Percentiles rank a stretch among this genome's conserved stretches.
phyloP scores from a whole-genome alignment of 2,888 invertebrate genomes.

The Frankliniella fusca region DNA sequence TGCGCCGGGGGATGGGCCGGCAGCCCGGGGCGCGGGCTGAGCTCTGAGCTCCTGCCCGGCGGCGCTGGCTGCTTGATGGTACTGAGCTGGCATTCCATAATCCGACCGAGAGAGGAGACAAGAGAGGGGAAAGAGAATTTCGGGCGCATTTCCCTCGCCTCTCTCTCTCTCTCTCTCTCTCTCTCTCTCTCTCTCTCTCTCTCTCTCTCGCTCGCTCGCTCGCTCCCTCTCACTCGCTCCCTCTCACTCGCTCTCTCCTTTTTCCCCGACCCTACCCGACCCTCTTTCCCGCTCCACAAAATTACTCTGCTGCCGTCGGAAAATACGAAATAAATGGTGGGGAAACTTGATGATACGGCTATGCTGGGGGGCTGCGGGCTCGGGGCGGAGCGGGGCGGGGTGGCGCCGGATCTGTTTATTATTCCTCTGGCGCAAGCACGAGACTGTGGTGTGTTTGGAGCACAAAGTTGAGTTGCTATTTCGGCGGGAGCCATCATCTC shows the following conservation, averaged over 20 bases:
- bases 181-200: background rate
- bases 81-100: constrained; percentile 19
- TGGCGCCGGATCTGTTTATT: too few species aligned
- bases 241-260: background rate
- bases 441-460: too few species aligned
- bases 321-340: constrained; percentile 26
- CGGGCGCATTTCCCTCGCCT: background rate
- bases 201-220: background rate
- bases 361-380: background rate
- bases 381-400: background rate
- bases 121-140: background rate
- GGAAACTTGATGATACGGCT: constrained; percentile 19
- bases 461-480: too few species aligned
- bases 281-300: background rate
- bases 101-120: background rate
- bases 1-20: background rate
- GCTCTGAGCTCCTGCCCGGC: background rate
- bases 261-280: background rate
- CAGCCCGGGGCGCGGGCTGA: background rate
- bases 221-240: background rate
- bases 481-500: too few species aligned
- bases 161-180: background rate
- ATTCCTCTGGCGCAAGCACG: too few species aligned
- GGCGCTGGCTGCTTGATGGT: background rate
- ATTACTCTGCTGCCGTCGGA: constrained; percentile 11